These are phyloP conservation scores for Baryphthengus martii DNA, from an alignment of 2,113 vertebrate species.

Conservation along the genomic window DNA sequence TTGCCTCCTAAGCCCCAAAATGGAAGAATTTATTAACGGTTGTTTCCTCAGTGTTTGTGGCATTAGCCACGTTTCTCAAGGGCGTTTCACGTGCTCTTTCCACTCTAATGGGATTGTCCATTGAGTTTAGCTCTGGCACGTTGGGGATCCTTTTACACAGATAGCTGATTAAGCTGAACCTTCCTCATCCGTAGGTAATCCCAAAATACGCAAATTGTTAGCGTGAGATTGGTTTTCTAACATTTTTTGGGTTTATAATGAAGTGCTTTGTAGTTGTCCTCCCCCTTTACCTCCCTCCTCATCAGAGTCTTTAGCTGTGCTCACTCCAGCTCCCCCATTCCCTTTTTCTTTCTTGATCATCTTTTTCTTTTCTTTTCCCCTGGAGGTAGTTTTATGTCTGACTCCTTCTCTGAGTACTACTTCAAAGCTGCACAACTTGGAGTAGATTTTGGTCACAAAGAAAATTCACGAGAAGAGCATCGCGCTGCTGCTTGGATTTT, in stretches of 20 bases:
- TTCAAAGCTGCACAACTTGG: background rate
- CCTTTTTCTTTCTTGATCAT: background rate
- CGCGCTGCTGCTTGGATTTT: background rate
- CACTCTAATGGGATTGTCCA: slow-evolving; percentile 58
- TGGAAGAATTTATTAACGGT: background rate
- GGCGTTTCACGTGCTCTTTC: slow-evolving; percentile 52
- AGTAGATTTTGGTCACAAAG: background rate
- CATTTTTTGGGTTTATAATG: slow-evolving; percentile 48
- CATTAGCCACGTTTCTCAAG: slow-evolving; percentile 56
- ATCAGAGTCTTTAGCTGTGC: background rate
- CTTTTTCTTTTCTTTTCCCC: background rate
- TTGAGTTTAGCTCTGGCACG: background rate
- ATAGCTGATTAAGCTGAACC: slow-evolving; percentile 58
- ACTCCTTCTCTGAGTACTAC: background rate
- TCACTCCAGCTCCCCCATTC: background rate
- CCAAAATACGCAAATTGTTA: slow-evolving; percentile 42
- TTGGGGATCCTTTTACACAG: slow-evolving; percentile 15
- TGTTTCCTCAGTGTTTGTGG: slow-evolving; percentile 60
- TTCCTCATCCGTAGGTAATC: slow-evolving; percentile 63
- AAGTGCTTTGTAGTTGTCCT: slow-evolving; percentile 20
- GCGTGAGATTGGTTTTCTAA: slow-evolving; percentile 36
- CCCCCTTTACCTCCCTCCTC: background rate
- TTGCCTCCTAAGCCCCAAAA: slow-evolving; percentile 48
- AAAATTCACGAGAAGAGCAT: background rate
- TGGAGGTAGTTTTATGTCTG: background rate